Evolutionary conservation across 2,113 vertebrate species (phyloP), one percentile per base, ranked within the genome.

Genomic region (Saccopteryx bilineata): DNA sequence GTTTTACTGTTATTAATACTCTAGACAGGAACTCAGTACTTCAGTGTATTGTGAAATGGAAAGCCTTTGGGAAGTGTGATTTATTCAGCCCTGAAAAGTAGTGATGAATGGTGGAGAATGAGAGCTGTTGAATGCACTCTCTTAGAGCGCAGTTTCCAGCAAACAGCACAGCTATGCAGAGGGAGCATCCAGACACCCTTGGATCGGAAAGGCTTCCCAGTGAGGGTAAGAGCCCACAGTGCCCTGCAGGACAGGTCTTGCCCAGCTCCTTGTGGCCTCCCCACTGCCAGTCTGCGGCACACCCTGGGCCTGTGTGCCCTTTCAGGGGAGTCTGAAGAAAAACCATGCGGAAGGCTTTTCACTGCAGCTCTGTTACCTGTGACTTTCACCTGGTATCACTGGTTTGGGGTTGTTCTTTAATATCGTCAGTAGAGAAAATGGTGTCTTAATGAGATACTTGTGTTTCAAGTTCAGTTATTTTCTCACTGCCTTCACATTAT

Each of bases 11-110:
- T 33, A 83, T 50, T 87, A 93, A 81, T 54, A 82, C 92, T 68
- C 91, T 66, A 69, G 88, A 93, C 91, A 96, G 94, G 91, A 94
- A 87, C 76, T 95, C 81, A 93, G 91, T 93, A 96, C 93, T 97
- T 96, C n/a, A 66, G 95, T 91, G 85, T 85, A 90, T 54, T 98
- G 96, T 94, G 97, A 76, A 97, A 96, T 80, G 65, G 52, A 96
- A 95, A 65, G 63, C 68, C 84, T 98, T 78, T 87, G 89, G 76
- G 90, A 78, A 78, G 79, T 88, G 63, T 26, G 78, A 74, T 58
- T 81, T 83, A 48, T 39, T 93, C 54, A 24, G 79, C n/a, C 11
- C 76, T 83, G 58, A 87, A 72, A 69, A 58, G 54, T 79, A 26
- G 4, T 91, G 82, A 48, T 60, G 68, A 81, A 68, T 56, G 96